Percentiles rank a stretch among this genome's conserved stretches.
These are phyloP conservation scores for Biston betularia DNA, from an alignment of 2,888 invertebrate genomes.

Conservation along the genomic window DNA sequence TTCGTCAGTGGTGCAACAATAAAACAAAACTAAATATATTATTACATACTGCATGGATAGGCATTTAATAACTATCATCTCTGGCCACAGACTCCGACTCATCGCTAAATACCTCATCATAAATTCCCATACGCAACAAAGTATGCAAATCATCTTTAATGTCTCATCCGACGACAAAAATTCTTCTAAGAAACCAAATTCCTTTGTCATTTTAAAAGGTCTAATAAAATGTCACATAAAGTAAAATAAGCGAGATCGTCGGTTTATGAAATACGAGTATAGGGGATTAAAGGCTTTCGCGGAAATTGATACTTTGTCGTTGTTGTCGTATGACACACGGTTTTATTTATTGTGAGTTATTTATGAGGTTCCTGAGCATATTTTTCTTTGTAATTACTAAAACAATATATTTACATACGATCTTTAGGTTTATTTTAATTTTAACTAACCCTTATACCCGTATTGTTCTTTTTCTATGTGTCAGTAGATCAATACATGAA, in stretches of 20 bases:
- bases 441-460: no score
- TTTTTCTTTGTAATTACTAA: not conserved
- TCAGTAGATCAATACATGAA: no score
- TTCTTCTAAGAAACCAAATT: slow-evolving; percentile 76
- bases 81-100: slow-evolving; percentile 34
- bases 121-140: slow-evolving; percentile 59
- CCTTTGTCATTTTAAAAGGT: slow-evolving; percentile 66
- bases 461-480: no score
- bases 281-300: slow-evolving; percentile 31
- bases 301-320: slow-evolving; percentile 41
- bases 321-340: slow-evolving; percentile 30
- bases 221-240: slow-evolving; percentile 83
- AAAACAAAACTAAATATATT: not conserved
- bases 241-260: slow-evolving; percentile 59
- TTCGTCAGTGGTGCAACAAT: no score
- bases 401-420: not conserved
- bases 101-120: slow-evolving; percentile 46
- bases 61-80: slow-evolving; percentile 12
- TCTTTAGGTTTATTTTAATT: no score
- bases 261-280: slow-evolving; percentile 33
- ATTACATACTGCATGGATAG: slow-evolving; percentile 16
- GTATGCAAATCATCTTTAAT: slow-evolving; percentile 60
- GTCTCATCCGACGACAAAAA: slow-evolving; percentile 60
- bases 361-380: not conserved
- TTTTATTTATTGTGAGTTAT: not conserved